These are phyloP conservation scores for Teleogryllus occipitalis DNA, from an alignment of 1,140 invertebrate species.

Conservation along the genomic window DNA sequence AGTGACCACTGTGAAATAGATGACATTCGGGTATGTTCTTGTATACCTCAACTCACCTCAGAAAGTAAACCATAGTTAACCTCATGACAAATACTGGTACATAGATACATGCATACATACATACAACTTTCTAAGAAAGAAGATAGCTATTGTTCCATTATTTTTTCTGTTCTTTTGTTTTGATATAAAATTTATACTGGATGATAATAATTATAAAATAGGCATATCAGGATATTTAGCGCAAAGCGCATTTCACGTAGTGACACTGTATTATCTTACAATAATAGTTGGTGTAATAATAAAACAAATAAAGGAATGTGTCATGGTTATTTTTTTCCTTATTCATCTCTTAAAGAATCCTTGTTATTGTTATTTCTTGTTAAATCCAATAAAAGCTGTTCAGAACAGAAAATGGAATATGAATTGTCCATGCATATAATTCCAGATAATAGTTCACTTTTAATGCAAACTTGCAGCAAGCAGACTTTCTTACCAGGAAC, in stretches of 20 bases:
- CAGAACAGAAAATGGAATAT: neutral
- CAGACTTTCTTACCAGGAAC: too few species aligned
- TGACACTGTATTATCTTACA: slow-evolving; percentile 17
- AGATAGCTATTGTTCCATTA: slow-evolving; percentile 18
- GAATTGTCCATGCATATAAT: too few species aligned
- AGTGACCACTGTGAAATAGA: slow-evolving; percentile 6
- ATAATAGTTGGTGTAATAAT: slow-evolving; percentile 22
- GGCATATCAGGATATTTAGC: slow-evolving; percentile 20
- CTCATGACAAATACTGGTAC: slow-evolving; percentile 20
- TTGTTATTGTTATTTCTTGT: neutral
- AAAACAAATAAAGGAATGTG: slow-evolving; percentile 16
- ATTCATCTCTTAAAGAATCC: slow-evolving; percentile 12
- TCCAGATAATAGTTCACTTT: too few species aligned
- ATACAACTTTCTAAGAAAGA: slow-evolving; percentile 6
- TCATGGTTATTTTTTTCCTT: neutral
- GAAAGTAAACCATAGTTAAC: slow-evolving; percentile 19
- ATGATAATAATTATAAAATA: slow-evolving; percentile 19
- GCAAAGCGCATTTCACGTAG: slow-evolving; percentile 17
- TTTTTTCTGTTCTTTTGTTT: slow-evolving; percentile 17
- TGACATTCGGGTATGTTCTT: slow-evolving; percentile 9
- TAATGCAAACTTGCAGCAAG: too few species aligned
- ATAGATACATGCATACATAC: slow-evolving; percentile 2
- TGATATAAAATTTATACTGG: slow-evolving; percentile 16
- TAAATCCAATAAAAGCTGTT: neutral
- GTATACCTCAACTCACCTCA: slow-evolving; percentile 21